phyloP scores from a whole-genome alignment of 2,113 vertebrate species.

The Alces alces region DNA sequence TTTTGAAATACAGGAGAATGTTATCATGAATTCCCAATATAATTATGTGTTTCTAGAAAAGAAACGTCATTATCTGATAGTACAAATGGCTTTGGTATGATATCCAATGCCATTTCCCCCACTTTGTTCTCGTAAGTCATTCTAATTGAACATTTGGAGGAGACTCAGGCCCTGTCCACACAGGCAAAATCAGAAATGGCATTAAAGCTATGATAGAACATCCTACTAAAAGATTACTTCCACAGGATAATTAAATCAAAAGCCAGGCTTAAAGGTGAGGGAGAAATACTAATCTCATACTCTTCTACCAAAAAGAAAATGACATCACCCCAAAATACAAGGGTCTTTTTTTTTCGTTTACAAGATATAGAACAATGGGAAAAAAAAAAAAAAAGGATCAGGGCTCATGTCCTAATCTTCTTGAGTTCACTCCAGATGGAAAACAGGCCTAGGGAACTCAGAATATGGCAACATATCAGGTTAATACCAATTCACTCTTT shows the following conservation, averaged over 20 bases:
- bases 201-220: slow-evolving; percentile 31
- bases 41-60: slow-evolving; percentile 75
- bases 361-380: not conserved
- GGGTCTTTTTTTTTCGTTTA: slow-evolving; percentile 30
- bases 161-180: slow-evolving; percentile 30
- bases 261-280: slow-evolving; percentile 30
- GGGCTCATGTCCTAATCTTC: slow-evolving; percentile 34
- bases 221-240: slow-evolving; percentile 54
- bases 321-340: slow-evolving; percentile 41
- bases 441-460: slow-evolving; percentile 7
- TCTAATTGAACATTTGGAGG: slow-evolving; percentile 66
- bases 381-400: not conserved
- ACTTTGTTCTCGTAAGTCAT: slow-evolving; percentile 60
- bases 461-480: not conserved
- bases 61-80: slow-evolving; percentile 67
- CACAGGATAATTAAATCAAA: slow-evolving; percentile 59
- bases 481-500: slow-evolving; percentile 42
- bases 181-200: slow-evolving; percentile 46
- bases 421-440: slow-evolving; percentile 21
- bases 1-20: slow-evolving; percentile 69
- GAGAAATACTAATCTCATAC: slow-evolving; percentile 41
- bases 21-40: slow-evolving; percentile 71
- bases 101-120: slow-evolving; percentile 48
- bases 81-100: slow-evolving; percentile 59
- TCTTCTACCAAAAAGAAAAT: slow-evolving; percentile 50